Base-by-base conservation (phyloP, 2,113 vertebrate genomes). In the Saiga tatarica region DNA sequence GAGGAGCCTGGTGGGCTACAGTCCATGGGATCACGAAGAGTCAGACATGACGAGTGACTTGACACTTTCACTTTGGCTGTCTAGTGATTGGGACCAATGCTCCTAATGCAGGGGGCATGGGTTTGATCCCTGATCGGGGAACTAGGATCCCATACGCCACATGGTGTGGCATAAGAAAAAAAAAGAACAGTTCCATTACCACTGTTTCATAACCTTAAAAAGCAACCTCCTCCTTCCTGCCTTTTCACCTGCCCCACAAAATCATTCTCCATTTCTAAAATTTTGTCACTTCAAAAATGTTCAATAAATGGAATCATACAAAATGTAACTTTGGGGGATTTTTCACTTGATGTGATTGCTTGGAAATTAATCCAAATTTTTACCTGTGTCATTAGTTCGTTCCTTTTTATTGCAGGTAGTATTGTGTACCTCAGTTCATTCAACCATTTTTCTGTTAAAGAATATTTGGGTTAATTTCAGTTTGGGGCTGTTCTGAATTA, bases 271-370 rank as follows among this genome's bases (percentile, higher is more conserved):
- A 25, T 96, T 93, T 95, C 64, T 91, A 85, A 91, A 89, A 86
- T 83, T n/a, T 91, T 83, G 64, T 85, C 89, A 78, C 17, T 91
- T 90, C 25, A 64, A n/a, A 91, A 96, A 55, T 90, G 36, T 91
- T 93, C n/a, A 17, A n/a, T 93, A 91, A 85, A 39, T 95, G 25
- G 36, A 88, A 33, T 90, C 39, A 55, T n/a, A 50, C 3, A 60
- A 14, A 16, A 33, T 59, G 13, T 83, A 95, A 62, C 21, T 50
- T 91, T 82, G 39, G 39, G 78, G 60, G 28, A 21, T 91, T 74
- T 52, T 87, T 59, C 9, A 81, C 47, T 91, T 12, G 78, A 59
- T 5, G 57, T 83, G 45, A 74, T 88, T 87, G 19, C 42, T 55
- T 96, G 21, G 16, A 94, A 25, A 39, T 39, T 93, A 47, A 57